A percentile compares a stretch with the other conserved stretches of the same genome.
Evolutionary conservation across 2,113 vertebrate species (phyloP).

Genomic region (Pseudolaguvia tuberculata): DNA sequence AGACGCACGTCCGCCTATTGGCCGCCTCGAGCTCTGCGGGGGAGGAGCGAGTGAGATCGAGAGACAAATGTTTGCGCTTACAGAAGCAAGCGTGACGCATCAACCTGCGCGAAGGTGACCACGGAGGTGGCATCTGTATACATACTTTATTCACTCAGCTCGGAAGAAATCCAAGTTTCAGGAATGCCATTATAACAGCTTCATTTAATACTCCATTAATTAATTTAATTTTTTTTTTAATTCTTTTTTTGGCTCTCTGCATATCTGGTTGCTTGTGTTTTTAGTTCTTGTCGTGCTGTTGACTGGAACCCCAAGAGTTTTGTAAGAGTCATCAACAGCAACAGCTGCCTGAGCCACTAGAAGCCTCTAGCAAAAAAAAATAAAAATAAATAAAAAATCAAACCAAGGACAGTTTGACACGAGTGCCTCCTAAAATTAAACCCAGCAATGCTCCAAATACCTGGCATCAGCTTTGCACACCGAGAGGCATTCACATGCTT

Average conservation of each 20-base stretch:
- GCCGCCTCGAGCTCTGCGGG: slow-evolving; percentile 39
- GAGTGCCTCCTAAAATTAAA: slow-evolving; percentile 48
- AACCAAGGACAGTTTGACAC: slow-evolving; percentile 38
- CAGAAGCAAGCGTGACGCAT: slow-evolving; percentile 30
- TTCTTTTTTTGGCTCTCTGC: background rate
- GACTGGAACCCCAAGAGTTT: slow-evolving; percentile 45
- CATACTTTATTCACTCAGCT: background rate
- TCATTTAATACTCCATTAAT: background rate
- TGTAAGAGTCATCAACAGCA: slow-evolving; percentile 43
- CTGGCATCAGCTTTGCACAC: slow-evolving; percentile 37
- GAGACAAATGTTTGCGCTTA: slow-evolving; percentile 48
- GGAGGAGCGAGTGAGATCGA: slow-evolving; percentile 45
- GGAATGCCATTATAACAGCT: background rate
- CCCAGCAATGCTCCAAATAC: slow-evolving; percentile 42
- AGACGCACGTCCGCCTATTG: slow-evolving; percentile 44
- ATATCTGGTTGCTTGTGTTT: slow-evolving; percentile 22
- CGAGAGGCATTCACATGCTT: slow-evolving; percentile 33
- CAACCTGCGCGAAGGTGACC: slow-evolving; percentile 45
- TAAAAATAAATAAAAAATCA: slow-evolving; percentile 1
- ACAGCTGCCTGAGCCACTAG: slow-evolving; percentile 50
- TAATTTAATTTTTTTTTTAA: background rate
- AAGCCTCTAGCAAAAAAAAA: slow-evolving; percentile 40
- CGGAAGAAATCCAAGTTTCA: background rate
- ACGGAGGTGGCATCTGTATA: background rate
- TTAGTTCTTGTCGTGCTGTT: slow-evolving; percentile 42